Conservation (phyloP, 2,113 vertebrate species). For the Paradisaea rubra region DNA sequence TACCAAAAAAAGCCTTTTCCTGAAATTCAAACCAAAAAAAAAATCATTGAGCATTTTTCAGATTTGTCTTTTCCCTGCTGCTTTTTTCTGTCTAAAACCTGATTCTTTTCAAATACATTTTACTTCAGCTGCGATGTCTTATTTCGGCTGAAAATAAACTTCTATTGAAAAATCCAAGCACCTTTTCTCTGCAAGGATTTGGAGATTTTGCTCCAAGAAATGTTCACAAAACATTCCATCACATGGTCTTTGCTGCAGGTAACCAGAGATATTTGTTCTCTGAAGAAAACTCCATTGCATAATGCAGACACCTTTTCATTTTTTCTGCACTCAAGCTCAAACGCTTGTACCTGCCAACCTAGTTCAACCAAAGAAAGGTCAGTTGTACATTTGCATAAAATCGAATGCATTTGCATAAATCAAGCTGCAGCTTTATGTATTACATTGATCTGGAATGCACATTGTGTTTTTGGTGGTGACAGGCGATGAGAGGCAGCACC, state of each 20-base stretch:
- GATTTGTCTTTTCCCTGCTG: background rate
- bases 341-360: background rate
- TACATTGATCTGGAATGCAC: background rate
- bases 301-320: background rate
- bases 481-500: background rate
- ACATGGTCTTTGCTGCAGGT: background rate
- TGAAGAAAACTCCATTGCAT: background rate
- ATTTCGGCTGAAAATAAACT: conserved; percentile 10
- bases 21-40: background rate
- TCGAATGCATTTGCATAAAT: conserved; percentile 30
- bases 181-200: background rate
- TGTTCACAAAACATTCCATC: background rate
- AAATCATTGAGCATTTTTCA: background rate
- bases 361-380: conserved; percentile 14
- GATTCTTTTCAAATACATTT: background rate
- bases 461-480: background rate
- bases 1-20: background rate
- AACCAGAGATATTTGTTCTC: background rate
- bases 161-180: background rate
- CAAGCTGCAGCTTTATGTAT: background rate
- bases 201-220: background rate
- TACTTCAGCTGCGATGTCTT: background rate
- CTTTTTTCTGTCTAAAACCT: background rate
- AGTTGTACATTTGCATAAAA: conserved; percentile 12
- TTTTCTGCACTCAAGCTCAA: background rate